phyloP scores from a whole-genome alignment of 2,888 invertebrate species.

The Sinodicranocentrus sp. region DNA sequence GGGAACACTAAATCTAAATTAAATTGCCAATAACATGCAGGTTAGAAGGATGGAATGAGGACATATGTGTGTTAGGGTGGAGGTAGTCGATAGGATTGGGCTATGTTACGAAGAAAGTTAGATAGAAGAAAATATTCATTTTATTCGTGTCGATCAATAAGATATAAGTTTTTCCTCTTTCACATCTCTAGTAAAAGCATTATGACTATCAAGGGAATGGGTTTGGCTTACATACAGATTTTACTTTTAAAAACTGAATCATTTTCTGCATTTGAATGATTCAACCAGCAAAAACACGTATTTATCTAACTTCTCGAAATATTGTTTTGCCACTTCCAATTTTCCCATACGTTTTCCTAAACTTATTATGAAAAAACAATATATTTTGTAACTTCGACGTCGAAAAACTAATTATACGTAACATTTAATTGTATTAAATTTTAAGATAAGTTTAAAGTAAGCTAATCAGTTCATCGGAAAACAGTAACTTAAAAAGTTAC shows the following conservation, averaged over 20 bases:
- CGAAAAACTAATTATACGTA: no score
- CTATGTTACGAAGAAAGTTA: background rate
- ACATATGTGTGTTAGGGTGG: background rate
- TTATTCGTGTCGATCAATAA: constrained; percentile 42
- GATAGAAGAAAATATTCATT: constrained; percentile 21
- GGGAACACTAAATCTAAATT: constrained; percentile 56
- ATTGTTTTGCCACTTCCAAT: no score
- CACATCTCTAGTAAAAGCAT: constrained; percentile 20
- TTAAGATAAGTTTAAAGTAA: no score
- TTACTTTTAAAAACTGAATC: background rate
- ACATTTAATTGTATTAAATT: no score
- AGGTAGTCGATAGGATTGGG: background rate
- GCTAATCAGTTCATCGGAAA: no score
- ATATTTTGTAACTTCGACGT: no score
- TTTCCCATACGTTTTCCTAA: no score
- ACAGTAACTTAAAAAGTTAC: no score
- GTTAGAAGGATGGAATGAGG: constrained; percentile 13
- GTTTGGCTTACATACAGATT: constrained; percentile 21
- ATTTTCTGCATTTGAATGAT: background rate
- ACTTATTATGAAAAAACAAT: no score
- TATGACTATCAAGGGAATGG: constrained; percentile 41
- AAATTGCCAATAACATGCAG: constrained; percentile 55
- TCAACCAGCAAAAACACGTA: no score
- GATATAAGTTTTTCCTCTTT: background rate
- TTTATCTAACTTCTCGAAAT: no score